Evolutionary conservation across 1,140 invertebrate species (phyloP).

Genomic region (Lepidotrigona ventralis): DNA sequence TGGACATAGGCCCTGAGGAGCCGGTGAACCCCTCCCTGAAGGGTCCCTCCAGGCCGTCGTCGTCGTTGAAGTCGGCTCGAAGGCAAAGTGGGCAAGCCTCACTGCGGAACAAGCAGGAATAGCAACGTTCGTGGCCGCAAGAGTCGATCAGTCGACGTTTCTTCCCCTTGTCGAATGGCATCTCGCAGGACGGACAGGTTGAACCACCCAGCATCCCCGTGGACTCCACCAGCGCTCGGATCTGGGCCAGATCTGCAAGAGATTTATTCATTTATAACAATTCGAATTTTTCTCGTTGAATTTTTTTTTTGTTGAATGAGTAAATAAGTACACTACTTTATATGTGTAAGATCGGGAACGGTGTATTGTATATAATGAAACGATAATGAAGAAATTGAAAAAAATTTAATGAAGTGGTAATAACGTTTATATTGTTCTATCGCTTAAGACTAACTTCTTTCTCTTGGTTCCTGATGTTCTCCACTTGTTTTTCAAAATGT

Average conservation of each 20-base stretch:
- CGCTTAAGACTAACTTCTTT: too few species aligned
- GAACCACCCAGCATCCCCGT: conserved; percentile 83
- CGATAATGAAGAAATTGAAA: too few species aligned
- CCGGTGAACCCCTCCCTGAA: conserved; percentile 51
- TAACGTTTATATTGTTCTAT: too few species aligned
- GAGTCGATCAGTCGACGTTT: conserved; percentile 95
- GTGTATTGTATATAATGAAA: too few species aligned
- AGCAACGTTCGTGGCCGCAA: conserved; percentile 96
- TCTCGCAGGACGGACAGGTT: conserved; percentile 90
- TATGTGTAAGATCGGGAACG: too few species aligned
- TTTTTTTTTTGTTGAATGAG: too few species aligned
- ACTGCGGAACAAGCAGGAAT: conserved; percentile 95
- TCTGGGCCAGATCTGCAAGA: conserved; percentile 87
- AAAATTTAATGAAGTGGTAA: too few species aligned
- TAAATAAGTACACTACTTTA: too few species aligned
- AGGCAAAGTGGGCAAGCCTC: conserved; percentile 93
- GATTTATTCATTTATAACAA: not conserved
- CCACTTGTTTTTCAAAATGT: too few species aligned
- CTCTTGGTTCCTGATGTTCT: too few species aligned
- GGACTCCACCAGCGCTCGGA: conserved; percentile 83
- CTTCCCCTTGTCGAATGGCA: conserved; percentile 97
- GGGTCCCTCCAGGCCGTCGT: conserved; percentile 58
- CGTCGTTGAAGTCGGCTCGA: conserved; percentile 63
- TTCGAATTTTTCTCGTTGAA: too few species aligned
- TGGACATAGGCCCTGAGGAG: conserved; percentile 61